Evolutionary conservation across 1,140 invertebrate genomes (phyloP), one percentile per base, ranked within the genome.

Genomic region (Cydia amplana): DNA sequence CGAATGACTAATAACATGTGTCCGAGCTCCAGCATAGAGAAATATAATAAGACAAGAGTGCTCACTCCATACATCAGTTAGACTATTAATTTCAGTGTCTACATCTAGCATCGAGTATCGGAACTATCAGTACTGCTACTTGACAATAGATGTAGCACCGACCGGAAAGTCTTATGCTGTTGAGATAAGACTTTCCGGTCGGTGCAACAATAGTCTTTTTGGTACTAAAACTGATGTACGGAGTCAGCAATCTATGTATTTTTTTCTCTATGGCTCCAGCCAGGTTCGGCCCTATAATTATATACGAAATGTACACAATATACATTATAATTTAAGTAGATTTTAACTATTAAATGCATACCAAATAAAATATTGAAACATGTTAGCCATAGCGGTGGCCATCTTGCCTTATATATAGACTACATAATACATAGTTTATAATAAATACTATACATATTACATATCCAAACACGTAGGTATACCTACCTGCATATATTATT

Each of bases 361-460:
- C 87, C 85, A 90, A 91, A 86, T 77, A 75, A 81, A 87, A 88
- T 79, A 87, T 86, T 82, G 77, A 84, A 84, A 79, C 80, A 85
- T 85, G 83, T 89, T 86, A 85, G 90, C 90, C 89, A 92, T 91
- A 90, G 73, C 78, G 16, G 86, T 87, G 90, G 90, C 89, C 90
- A 91, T 92, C 90, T 92, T 91, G 89, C 89, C 89, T 91, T 92
- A 83, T 79, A 83, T 82, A 85, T 72, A 80, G 72, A 81, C 80
- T 73, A 70, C 46, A 76, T 80, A 36, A 55, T 60, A 55, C 49
- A 79, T 79, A 78, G 77, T 72, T 74, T 77, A 74, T 72, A 36
- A 77, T 55, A 74, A 72, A 60, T 18, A 40, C 55, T 60, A 60
- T 60, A 77, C 40, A 74, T 79, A 77, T 74, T 75, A 77, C 51